phyloP scores from a whole-genome alignment of 2,888 invertebrate species.

The Lordiphosa fenestrarum region DNA sequence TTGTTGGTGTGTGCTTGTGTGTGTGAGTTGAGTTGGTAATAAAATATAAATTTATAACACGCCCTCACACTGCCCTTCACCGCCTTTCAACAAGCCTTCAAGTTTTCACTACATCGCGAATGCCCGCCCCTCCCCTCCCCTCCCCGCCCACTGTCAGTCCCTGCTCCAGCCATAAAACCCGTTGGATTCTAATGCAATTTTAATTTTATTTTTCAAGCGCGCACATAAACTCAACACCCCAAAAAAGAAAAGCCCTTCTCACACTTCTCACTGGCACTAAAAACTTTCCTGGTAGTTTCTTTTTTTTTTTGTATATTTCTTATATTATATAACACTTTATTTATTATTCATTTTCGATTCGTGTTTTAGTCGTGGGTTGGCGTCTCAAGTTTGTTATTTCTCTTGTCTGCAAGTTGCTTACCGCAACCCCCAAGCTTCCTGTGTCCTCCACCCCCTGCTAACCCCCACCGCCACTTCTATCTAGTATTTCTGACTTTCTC shows the following conservation, averaged over 20 bases:
- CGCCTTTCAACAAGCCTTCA: slow-evolving; percentile 65
- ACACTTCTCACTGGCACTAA: slow-evolving; percentile 13
- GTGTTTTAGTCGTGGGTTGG: slow-evolving; percentile 59
- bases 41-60: slow-evolving; percentile 61
- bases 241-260: not conserved
- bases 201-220: slow-evolving; percentile 73
- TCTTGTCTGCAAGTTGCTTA: slow-evolving; percentile 70
- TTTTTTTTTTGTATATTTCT: slow-evolving; percentile 56
- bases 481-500: slow-evolving; percentile 20
- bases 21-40: slow-evolving; percentile 46
- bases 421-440: slow-evolving; percentile 40
- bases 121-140: not conserved
- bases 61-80: slow-evolving; percentile 30
- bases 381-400: slow-evolving; percentile 72
- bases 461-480: slow-evolving; percentile 8
- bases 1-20: slow-evolving; percentile 20
- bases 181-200: slow-evolving; percentile 73
- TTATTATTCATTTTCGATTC: slow-evolving; percentile 79
- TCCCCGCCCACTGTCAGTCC: not conserved
- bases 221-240: slow-evolving; percentile 61
- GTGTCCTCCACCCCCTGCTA: not conserved
- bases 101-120: slow-evolving; percentile 46
- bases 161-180: slow-evolving; percentile 48
- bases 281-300: slow-evolving; percentile 44
- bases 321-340: slow-evolving; percentile 77